Evolutionary conservation across 2,888 invertebrate species (phyloP).

Genomic region (Tetheella fluctuosa): DNA sequence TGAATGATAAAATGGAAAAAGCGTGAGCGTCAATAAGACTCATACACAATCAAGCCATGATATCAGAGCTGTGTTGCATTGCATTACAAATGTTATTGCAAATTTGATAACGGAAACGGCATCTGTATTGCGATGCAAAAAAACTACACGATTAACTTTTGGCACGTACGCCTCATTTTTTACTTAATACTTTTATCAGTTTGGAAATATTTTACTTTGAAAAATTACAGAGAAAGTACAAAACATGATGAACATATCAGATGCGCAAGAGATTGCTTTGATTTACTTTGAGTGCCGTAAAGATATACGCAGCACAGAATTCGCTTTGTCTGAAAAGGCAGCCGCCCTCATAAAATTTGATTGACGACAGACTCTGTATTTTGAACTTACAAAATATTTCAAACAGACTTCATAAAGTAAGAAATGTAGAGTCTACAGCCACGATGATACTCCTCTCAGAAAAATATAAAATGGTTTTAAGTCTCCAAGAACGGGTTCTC

Average conservation of each 20-base stretch:
- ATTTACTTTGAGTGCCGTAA: constrained; percentile 6
- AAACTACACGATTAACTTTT: not conserved
- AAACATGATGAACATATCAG: not conserved
- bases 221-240: not conserved
- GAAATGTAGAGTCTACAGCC: not conserved
- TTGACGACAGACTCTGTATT: constrained; percentile 8
- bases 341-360: constrained; percentile 17
- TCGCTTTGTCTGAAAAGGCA: constrained; percentile 13
- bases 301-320: constrained; percentile 9
- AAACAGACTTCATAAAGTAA: not conserved
- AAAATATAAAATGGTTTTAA: not conserved
- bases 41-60: constrained; percentile 1
- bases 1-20: constrained; percentile 1
- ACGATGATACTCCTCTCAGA: not conserved
- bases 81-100: not conserved
- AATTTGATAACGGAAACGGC: constrained; percentile 5
- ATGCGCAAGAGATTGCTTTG: not conserved
- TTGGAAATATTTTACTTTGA: not conserved
- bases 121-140: not conserved
- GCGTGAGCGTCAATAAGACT: not conserved
- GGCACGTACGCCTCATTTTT: not conserved
- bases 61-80: not conserved
- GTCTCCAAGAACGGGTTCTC: not conserved
- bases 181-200: not conserved
- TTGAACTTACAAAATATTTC: constrained; percentile 1